These are phyloP conservation scores for Scylla paramamosain DNA, from an alignment of 1,140 invertebrate genomes.

Conservation along the genomic window DNA sequence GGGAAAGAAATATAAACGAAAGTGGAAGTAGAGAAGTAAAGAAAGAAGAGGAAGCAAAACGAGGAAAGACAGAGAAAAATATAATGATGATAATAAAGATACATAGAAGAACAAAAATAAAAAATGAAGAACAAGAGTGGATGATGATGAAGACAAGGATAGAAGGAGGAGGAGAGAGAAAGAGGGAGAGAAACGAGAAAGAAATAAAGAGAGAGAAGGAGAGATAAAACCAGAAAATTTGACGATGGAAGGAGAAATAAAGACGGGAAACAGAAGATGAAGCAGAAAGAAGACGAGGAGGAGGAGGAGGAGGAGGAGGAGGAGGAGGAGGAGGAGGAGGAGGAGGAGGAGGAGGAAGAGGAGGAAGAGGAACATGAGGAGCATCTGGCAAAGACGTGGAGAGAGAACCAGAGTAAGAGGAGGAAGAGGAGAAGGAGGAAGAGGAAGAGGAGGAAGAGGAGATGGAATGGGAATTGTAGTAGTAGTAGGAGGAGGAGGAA, in stretches of 20 bases:
- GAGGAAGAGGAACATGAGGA: neutral
- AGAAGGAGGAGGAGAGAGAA: neutral
- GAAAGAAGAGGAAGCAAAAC: neutral
- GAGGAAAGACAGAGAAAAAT: neutral
- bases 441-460: neutral
- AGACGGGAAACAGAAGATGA: neutral
- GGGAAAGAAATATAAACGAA: neutral
- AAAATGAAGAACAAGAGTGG: neutral
- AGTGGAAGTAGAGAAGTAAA: neutral
- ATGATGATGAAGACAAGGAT: too few species aligned
- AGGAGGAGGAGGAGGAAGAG: neutral
- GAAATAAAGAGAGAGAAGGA: neutral
- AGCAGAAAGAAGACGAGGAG: neutral
- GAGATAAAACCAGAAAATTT: neutral
- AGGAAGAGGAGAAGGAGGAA: neutral
- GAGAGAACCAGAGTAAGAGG: neutral
- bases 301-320: neutral
- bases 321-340: slow-evolving; percentile 17
- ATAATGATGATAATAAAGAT: neutral
- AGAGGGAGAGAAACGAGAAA: neutral
- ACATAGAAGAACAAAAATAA: neutral
- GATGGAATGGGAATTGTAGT: too few species aligned
- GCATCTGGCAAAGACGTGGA: neutral
- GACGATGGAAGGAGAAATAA: neutral
- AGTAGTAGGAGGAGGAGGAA: too few species aligned